Base-by-base conservation (phyloP, 2,888 invertebrate species). In the Drosophila phalerata region DNA sequence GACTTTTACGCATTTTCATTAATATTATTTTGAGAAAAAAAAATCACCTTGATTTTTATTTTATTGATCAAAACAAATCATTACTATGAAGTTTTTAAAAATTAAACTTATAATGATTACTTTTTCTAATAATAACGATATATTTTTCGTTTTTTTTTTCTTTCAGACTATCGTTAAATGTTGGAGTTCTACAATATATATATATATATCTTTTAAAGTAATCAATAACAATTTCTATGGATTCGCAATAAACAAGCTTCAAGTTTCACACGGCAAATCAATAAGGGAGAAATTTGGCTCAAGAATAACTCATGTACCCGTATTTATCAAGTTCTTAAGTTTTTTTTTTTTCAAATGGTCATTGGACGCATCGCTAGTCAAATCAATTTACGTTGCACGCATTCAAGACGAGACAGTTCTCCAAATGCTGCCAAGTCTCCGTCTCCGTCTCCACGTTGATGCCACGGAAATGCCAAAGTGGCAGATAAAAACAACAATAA, bases 341-440 rank as follows among this genome's bases (percentile, higher is more conserved):
- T 40, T 15, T 9, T 10, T 15, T 2, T 22, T 5, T 5, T 15
- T 2, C 5, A 15, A 15, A 32, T 17, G 28, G 37, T 37, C 43
- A 38, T 15, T 51, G n/a, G 62, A 53, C 43, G 70, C 56, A 61
- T 57, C 67, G 72, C 67, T 32, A 64, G 57, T 61, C 64, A 64
- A 77, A 76, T 76, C 64, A 72, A 73, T 76, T 76, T 64, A 22
- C 47, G 28, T 42, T 68, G 73, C 55, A 55, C 42, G 65, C 56
- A 22, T n/a, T 32, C 28, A 6, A 37, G 17, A 48, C 37, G 40
- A 30, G 34, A 10, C 43, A 25, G 11, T 6, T 40, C 42, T n/a
- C 17, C 13, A 6, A 11, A 11, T 17, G 8, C 47, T 30, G 5
- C 9, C 28, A 4, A 2, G 17, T 32, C 11, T 19, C 30, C 2